Evolutionary conservation across 1,140 invertebrate genomes (phyloP).

Genomic region (Mesaphorura yosii): DNA sequence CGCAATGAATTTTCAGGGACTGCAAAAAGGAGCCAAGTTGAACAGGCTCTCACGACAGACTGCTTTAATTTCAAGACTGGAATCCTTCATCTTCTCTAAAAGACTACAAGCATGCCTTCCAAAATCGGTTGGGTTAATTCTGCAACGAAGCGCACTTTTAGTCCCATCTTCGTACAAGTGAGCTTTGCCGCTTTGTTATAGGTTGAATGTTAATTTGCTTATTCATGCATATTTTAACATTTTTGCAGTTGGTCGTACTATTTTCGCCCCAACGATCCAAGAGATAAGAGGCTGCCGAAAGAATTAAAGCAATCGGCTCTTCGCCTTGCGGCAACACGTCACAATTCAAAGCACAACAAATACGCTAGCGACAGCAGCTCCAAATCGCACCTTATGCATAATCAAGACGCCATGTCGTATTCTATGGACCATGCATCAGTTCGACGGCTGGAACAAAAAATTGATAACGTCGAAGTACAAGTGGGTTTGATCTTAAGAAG

Average conservation of each 20-base stretch:
- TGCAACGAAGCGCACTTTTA: slow-evolving; percentile 55
- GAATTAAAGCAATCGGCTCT: slow-evolving; percentile 59
- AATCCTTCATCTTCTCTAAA: slow-evolving; percentile 66
- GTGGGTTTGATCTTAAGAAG: no score
- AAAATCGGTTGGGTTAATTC: slow-evolving; percentile 46
- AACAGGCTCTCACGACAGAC: slow-evolving; percentile 67
- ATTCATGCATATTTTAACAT: not conserved
- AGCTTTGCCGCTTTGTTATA: not conserved
- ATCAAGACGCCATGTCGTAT: no score
- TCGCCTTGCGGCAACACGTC: slow-evolving; percentile 46
- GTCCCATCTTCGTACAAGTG: slow-evolving; percentile 51
- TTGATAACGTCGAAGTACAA: no score
- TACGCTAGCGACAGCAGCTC: no score
- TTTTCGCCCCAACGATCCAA: slow-evolving; percentile 62
- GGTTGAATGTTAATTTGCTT: not conserved
- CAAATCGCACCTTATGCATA: no score
- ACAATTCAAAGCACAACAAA: slow-evolving; percentile 11
- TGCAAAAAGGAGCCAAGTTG: slow-evolving; percentile 65
- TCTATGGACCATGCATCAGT: no score
- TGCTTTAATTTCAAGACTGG: slow-evolving; percentile 62
- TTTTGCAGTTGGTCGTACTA: slow-evolving; percentile 48
- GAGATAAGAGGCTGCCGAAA: slow-evolving; percentile 60
- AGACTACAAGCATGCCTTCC: slow-evolving; percentile 52
- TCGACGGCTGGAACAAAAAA: no score
- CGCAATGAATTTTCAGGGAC: slow-evolving; percentile 39